A percentile compares a stretch with the other conserved stretches of the same genome.
Conservation (phyloP, 2,888 invertebrate species). For the Fragum whitleyi region DNA sequence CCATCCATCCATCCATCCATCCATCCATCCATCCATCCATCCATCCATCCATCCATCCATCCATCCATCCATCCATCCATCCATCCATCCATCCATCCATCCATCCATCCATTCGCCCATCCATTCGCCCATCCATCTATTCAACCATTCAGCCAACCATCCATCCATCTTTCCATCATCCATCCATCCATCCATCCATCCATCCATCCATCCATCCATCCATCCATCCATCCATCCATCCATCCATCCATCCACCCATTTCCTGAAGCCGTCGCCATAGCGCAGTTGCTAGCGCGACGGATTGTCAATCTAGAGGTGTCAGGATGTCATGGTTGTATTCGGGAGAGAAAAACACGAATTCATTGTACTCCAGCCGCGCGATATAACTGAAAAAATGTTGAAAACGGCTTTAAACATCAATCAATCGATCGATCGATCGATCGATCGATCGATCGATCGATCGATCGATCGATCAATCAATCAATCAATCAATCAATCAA, state of each 20-base stretch:
- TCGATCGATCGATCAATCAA: not conserved
- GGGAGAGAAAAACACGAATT: too few species aligned
- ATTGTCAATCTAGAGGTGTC: too few species aligned
- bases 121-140: not conserved
- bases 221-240: too few species aligned
- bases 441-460: not conserved
- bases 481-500: too few species aligned
- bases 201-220: not conserved
- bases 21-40: constrained; percentile 1
- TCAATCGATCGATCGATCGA: not conserved
- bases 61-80: constrained; percentile 1
- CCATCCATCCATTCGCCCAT: not conserved
- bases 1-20: not conserved
- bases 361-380: too few species aligned
- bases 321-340: too few species aligned
- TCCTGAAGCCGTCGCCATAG: too few species aligned
- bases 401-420: too few species aligned
- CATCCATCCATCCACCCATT: too few species aligned
- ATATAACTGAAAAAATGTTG: too few species aligned
- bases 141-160: not conserved
- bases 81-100: constrained; percentile 3
- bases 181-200: not conserved
- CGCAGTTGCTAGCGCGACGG: too few species aligned
- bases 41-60: not conserved
- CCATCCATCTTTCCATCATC: not conserved